Percentiles rank a stretch among this genome's conserved stretches.
phyloP scores from a whole-genome alignment of 2,888 invertebrate species.

The Physocephala rufipes region DNA sequence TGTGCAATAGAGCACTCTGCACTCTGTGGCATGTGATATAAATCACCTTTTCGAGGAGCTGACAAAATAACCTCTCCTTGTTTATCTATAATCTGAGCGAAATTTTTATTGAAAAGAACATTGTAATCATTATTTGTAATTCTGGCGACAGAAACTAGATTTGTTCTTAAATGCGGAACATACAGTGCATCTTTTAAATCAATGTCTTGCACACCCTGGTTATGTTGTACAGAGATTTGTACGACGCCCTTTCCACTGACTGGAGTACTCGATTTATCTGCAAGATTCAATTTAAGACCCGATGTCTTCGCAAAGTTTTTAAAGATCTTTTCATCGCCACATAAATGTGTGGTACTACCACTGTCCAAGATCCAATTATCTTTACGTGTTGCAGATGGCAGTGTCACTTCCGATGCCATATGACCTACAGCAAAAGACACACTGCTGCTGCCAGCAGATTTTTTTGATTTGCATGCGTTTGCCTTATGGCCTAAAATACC shows the following conservation, averaged over 20 bases:
- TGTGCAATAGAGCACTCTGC: background rate
- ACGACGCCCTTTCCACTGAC: slow-evolving; percentile 37
- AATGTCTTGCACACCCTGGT: slow-evolving; percentile 31
- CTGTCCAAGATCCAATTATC: slow-evolving; percentile 38
- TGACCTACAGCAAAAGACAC: slow-evolving; percentile 18
- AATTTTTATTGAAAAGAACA: slow-evolving; percentile 37
- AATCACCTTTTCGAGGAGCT: slow-evolving; percentile 37
- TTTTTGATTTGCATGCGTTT: slow-evolving; percentile 30
- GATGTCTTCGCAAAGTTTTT: slow-evolving; percentile 20
- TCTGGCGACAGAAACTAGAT: slow-evolving; percentile 39
- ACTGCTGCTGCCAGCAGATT: background rate
- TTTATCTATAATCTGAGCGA: slow-evolving; percentile 30
- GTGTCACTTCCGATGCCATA: background rate
- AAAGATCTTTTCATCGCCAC: slow-evolving; percentile 36
- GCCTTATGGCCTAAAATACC: slow-evolving; percentile 34
- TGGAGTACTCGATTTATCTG: slow-evolving; percentile 34
- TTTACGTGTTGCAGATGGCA: background rate
- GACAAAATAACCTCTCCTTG: slow-evolving; percentile 25
- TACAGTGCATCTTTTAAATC: slow-evolving; percentile 36
- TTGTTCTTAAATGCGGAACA: slow-evolving; percentile 39
- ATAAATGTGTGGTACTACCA: slow-evolving; percentile 39
- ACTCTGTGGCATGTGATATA: slow-evolving; percentile 25
- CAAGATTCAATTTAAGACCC: slow-evolving; percentile 33
- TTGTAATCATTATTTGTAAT: slow-evolving; percentile 38
- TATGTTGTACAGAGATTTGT: slow-evolving; percentile 15